Evolutionary conservation across 2,797 vertebrate genomes (phyloP).

Genomic region (Phrynocephalus vlangalii): DNA sequence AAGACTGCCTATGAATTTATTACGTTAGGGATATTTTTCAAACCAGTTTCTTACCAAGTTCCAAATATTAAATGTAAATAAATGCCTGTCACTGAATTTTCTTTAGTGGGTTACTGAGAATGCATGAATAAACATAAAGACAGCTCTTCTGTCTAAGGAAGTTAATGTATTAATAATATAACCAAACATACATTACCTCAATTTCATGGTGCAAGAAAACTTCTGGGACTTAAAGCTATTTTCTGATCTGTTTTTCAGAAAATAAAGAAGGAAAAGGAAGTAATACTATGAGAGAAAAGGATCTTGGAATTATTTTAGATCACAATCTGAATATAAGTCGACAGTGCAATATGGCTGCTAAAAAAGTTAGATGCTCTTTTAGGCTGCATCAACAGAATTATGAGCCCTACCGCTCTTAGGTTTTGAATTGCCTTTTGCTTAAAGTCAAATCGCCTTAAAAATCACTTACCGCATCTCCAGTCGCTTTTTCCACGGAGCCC

Average conservation of each 20-base stretch:
- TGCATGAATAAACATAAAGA: background rate
- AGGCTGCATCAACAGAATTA: too few species aligned
- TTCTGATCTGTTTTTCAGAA: background rate
- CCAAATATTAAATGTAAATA: background rate
- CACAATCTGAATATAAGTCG: too few species aligned
- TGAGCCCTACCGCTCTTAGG: too few species aligned
- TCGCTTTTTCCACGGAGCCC: too few species aligned
- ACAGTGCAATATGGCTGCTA: too few species aligned
- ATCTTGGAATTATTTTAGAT: too few species aligned
- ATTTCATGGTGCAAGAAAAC: background rate
- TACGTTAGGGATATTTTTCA: background rate
- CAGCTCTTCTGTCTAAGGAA: background rate
- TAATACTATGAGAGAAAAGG: too few species aligned
- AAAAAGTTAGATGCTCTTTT: too few species aligned
- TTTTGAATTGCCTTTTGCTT: too few species aligned
- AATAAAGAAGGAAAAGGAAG: background rate
- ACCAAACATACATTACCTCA: background rate
- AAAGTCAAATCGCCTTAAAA: too few species aligned
- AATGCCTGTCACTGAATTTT: background rate
- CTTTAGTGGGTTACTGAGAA: background rate
- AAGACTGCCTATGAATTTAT: background rate
- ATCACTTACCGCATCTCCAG: too few species aligned
- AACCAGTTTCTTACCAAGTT: background rate
- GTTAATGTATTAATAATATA: background rate
- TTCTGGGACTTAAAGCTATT: background rate